Base-by-base conservation (phyloP, 2,113 vertebrate genomes). In the Psophia crepitans region DNA sequence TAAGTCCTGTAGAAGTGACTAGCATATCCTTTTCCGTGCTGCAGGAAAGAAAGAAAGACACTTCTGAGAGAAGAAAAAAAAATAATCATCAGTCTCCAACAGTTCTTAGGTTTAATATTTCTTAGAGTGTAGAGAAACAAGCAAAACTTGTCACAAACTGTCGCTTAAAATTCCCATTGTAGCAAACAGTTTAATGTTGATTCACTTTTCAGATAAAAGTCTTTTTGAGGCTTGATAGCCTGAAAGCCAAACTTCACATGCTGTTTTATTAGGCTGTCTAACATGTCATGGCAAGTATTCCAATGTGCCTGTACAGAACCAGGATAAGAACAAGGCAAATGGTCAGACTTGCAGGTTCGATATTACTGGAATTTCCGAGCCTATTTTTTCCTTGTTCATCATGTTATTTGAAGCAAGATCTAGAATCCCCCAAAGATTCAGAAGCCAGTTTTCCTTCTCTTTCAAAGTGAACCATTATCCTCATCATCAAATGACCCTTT, bases 1-100 rank as follows among this genome's bases (percentile, higher is more conserved):
- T 97, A 99, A 98, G 98, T 99, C 98, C 99, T 97, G 99, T 98
- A 94, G 98, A 99, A 99, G 96, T 99, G 99, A 99, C 99, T 99
- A 99, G 99, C 99, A 99, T 99, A 99, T 98, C 99, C 99, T 99
- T 99, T 99, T 99, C 98, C 99, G 98, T 98, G 99, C 99, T 99
- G 98, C 90, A 41, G 97, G 95, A 97, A 97, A 98, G 89, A 98
- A 98, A 99, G 96, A 98, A 97, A 98, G 96, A 97, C 92, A 96
- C 90, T 95, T 97, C 97, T 98, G 97, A 98, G 97, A 97, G 73
- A 30, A 39, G 54, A 58, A 70, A 69, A 70, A 95, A 76, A 95
- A 87, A 70, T n/a, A n/a, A n/a, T n/a, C n/a, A n/a, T n/a, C 46
- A 37, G 80, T 75, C 61, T 87, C 90, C 82, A 92, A 73, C 69